Base-by-base conservation (phyloP, 2,113 vertebrate species). In the Sporophila hypoxantha region DNA sequence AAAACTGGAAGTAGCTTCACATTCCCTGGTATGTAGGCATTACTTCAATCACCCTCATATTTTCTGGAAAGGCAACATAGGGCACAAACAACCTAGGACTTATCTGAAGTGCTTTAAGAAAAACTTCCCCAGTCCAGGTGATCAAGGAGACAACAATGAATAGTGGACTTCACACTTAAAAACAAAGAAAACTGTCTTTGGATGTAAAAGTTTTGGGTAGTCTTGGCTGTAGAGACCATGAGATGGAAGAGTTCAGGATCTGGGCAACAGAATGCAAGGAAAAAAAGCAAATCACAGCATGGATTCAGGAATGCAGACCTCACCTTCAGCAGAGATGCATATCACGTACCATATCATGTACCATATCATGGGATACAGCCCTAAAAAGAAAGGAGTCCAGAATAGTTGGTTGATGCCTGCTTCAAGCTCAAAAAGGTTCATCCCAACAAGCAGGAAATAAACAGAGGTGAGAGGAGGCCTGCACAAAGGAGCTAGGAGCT, bases 371-470 rank as follows among this genome's bases (percentile, higher is more conserved):
- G 4, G 17, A 36, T 60, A n/a, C 5, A 14, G 3, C 10, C 8
- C 14, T 17, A 21, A 3, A 56, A 30, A 61, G 13, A 70, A 12
- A 37, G 26, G 1, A 66, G 22, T 26, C 23, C 0, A 1, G 5
- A 14, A 49, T 62, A 47, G 12, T 3, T 29, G 14, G 9, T 11
- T 75, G 10, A 37, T 41, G 61, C 3, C 9, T 74, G 4, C 36
- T 60, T 18, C 30, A 50, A 20, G 15, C 13, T 57, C 55, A 42
- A 37, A 39, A 82, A 47, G 0, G 0, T 52, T 11, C 14, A 34
- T 30, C 14, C 7, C 20, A 78, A 19, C 5, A 75, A 65, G 12
- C 6, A 74, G 37, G 2, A 69, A 64, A 77, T 18, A 49, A 59
- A 12, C 8, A 49, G 37, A 39, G 3, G 10, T 29, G 8, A 25